Evolutionary conservation across 2,797 vertebrate species (phyloP).

Genomic region (Hybognathus amarus): DNA sequence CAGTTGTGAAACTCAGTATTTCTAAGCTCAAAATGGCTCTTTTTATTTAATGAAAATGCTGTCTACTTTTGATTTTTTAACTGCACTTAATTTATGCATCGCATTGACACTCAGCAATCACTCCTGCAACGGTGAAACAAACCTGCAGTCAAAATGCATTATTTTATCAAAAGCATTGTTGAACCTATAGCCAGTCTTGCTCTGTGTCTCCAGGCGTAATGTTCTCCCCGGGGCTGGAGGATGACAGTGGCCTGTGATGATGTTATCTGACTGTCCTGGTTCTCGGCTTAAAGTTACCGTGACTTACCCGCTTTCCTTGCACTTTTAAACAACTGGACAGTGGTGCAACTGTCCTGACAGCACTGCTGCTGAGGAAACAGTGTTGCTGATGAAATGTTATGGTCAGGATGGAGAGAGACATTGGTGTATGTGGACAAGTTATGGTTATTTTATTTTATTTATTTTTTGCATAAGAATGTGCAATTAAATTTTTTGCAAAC

Average conservation of each 20-base stretch:
- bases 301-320: not conserved
- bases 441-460: not conserved
- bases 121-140: not conserved
- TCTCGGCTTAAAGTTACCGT: constrained; percentile 23
- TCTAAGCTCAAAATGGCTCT: not conserved
- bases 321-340: constrained; percentile 40
- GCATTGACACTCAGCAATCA: not conserved
- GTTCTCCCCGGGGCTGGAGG: constrained; percentile 29
- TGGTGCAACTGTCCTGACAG: constrained; percentile 49
- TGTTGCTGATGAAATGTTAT: constrained; percentile 31
- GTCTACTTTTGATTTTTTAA: not conserved
- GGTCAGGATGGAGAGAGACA: constrained; percentile 18
- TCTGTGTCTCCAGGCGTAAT: constrained; percentile 32
- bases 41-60: not conserved
- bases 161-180: constrained; percentile 1
- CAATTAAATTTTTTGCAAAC: not conserved
- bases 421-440: not conserved
- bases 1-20: not conserved
- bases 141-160: not conserved
- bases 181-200: not conserved
- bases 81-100: not conserved
- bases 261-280: constrained; percentile 49
- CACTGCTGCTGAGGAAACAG: constrained; percentile 9
- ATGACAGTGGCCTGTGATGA: constrained; percentile 47
- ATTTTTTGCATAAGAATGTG: not conserved